Evolutionary conservation across 1,140 invertebrate species (phyloP), one percentile per base, ranked within the genome.

Genomic region (Zaprionus nigranus): DNA sequence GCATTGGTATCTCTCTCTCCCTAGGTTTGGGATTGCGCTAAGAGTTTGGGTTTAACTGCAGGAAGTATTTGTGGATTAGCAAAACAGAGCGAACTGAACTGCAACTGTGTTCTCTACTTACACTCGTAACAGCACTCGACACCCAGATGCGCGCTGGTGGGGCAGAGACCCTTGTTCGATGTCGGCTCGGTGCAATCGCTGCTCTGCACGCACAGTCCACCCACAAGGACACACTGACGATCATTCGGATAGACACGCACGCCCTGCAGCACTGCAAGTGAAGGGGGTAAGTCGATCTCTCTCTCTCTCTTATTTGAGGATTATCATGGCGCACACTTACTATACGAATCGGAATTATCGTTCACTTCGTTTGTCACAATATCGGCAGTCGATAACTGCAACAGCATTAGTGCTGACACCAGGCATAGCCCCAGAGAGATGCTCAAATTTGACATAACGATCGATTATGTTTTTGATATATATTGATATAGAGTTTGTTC

Each of bases 71-170:
- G 9, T 46, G 40, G 36, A 20, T 75, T 69, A 63, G 28, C 26
- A 61, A 17, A 22, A 22, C 7, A 28, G 17, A n/a, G n/a, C n/a
- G n/a, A 7, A 2, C 13, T 5, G 15, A 7, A 46, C 12, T 36
- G 30, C 24, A 74, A 17, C 30, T 34, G 30, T 11, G 30, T 34
- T 46, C 4, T 53, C 13, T 84, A 92, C 92, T 93, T 74, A 93
- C 93, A 72, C 78, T 92, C 93, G 53, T 90, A 92, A 62, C 93
- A 93, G 60, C 93, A 93, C 53, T 93, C 93, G 20, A 93, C 93
- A 30, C 91, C 93, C 22, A 57, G 34, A 26, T 78, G 70, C 5
- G 65, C 17, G 53, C 90, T 93, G 26, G 76, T 63, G 51, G 93
- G 93, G 54, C 93, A 93, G 13, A 93, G 78, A 11, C 92, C 92